Conservation (phyloP, 2,888 invertebrate species). For the Andrena trimmerana region DNA sequence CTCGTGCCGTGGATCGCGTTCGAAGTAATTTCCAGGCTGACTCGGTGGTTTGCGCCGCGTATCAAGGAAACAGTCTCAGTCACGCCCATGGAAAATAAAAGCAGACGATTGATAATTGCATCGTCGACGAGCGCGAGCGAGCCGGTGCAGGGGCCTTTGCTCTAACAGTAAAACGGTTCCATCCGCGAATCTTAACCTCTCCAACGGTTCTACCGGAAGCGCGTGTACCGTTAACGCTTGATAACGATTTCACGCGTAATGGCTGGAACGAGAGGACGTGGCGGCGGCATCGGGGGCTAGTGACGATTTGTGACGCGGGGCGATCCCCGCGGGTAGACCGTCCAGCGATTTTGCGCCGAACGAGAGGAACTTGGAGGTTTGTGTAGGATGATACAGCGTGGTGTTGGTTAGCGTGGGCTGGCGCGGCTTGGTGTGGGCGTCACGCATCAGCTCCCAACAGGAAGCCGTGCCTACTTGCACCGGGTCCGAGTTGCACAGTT, state of each 20-base stretch:
- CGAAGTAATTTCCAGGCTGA: constrained; percentile 31
- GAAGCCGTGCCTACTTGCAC: constrained; percentile 78
- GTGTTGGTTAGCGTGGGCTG: too few species aligned
- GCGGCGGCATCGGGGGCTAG: not conserved
- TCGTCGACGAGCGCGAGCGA: not conserved
- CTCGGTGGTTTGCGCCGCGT: constrained; percentile 22
- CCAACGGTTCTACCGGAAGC: constrained; percentile 22
- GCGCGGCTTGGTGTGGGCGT: constrained; percentile 77
- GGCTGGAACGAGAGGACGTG: constrained; percentile 3
- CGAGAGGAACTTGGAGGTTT: constrained; percentile 45
- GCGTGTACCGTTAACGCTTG: constrained; percentile 34
- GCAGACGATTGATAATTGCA: constrained; percentile 54
- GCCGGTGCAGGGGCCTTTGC: not conserved
- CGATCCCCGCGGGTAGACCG: not conserved
- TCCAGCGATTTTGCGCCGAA: constrained; percentile 4
- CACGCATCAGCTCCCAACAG: constrained; percentile 81
- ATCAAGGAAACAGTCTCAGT: constrained; percentile 38
- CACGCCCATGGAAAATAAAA: constrained; percentile 38
- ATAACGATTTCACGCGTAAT: constrained; percentile 32
- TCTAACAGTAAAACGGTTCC: constrained; percentile 44
- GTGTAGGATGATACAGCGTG: not conserved
- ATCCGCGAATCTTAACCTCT: constrained; percentile 1
- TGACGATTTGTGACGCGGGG: not conserved
- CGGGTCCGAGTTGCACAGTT: constrained; percentile 70
- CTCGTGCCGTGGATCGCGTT: constrained; percentile 32